Percentiles rank a stretch among this genome's conserved stretches.
Conservation (phyloP, 2,888 invertebrate species). For the Rhogogaster chlorosoma region DNA sequence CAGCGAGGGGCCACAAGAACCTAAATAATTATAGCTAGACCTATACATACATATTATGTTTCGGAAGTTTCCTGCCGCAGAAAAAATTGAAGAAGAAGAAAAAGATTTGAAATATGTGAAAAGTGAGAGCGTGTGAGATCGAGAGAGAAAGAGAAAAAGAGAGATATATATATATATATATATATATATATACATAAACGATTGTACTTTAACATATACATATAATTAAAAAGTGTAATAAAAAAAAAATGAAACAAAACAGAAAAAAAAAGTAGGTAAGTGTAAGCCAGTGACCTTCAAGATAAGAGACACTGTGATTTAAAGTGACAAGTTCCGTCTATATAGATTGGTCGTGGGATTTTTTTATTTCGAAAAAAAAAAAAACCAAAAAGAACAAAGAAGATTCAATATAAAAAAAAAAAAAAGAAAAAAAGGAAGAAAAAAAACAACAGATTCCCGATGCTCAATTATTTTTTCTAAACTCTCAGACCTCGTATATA, state of each 20-base stretch:
- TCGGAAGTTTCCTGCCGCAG: neutral
- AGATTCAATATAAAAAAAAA: slow-evolving; percentile 42
- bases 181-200: neutral
- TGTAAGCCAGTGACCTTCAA: slow-evolving; percentile 31
- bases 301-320: slow-evolving; percentile 27
- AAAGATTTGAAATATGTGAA: neutral
- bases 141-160: neutral
- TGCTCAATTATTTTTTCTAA: slow-evolving; percentile 51
- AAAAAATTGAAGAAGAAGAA: neutral
- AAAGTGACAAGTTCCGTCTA: slow-evolving; percentile 53
- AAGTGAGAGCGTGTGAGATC: neutral
- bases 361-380: neutral
- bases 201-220: neutral
- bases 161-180: neutral
- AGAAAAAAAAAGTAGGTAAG: neutral
- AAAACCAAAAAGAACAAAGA: neutral
- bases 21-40: slow-evolving; percentile 2
- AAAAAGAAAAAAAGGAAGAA: neutral
- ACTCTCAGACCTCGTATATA: slow-evolving; percentile 13
- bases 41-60: neutral
- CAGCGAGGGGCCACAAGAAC: neutral
- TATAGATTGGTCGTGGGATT: slow-evolving; percentile 50
- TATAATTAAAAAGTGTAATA: neutral
- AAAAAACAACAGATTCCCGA: slow-evolving; percentile 55
- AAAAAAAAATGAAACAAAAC: neutral